Evolutionary conservation across 2,888 invertebrate species (phyloP), one percentile per base, ranked within the genome.

Genomic region (Drosophila fungiperda): DNA sequence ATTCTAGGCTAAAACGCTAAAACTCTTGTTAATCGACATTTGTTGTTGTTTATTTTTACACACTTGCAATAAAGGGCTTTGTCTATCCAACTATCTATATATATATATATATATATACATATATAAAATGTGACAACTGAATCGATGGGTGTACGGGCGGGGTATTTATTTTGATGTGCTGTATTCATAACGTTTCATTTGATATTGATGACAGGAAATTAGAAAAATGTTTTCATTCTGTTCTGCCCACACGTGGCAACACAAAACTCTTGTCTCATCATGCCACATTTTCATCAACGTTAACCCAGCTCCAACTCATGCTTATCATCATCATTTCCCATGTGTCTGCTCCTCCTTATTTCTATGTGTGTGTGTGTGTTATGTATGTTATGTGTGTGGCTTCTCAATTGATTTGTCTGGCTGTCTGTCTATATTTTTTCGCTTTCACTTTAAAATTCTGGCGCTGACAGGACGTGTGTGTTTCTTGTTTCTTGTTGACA

Each of bases 151-250:
- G 0, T 6, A 23, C 45, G 35, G 1, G 40, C n/a, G 11, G 17
- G 26, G 17, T 32, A 12, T 29, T 29, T 23, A 55, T n/a, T 40
- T 57, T 68, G 58, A 65, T 63, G 61, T 62, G 64, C 55, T 50
- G 68, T 61, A 53, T 48, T 49, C 69, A 74, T 68, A 78, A 77
- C 87, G 79, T 83, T 88, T 90, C 90, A 90, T 87, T 87, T 86
- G 73, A 83, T 86, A 90, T 90, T 83, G 87, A 90, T 87, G 87
- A 90, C 90, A 90, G 87, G 90, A 87, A 90, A 87, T 87, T 90
- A 87, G 89, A 87, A 90, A 88, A 90, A 88, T 82, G 79, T 83
- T 86, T 86, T 80, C 83, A 79, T 81, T 79, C 68, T 67, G 79
- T 75, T 76, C 45, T 71, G 82, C 65, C 78, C 57, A 55, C 68